Percentiles rank a stretch among this genome's conserved stretches.
Evolutionary conservation across 1,140 invertebrate genomes (phyloP).

Genomic region (Hesperophylax magnus): DNA sequence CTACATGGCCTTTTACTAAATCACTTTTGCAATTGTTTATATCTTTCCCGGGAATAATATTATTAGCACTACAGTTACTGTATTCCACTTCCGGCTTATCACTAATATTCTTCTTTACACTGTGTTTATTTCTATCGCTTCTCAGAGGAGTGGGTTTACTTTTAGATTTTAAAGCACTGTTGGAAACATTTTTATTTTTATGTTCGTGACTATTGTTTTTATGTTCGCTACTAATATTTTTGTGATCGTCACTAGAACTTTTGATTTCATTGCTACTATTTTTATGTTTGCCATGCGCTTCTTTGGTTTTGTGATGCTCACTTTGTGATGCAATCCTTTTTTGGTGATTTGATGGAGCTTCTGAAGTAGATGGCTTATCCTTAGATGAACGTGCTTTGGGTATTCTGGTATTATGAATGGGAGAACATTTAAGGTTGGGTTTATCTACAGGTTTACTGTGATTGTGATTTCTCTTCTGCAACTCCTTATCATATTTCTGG

Average conservation of each 20-base stretch:
- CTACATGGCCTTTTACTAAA: not conserved
- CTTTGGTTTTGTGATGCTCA: slow-evolving; percentile 27
- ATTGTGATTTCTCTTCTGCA: slow-evolving; percentile 29
- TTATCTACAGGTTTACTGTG: slow-evolving; percentile 18
- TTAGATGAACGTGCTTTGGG: not conserved
- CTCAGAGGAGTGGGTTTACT: not conserved
- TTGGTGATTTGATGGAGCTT: not conserved
- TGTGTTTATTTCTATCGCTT: slow-evolving; percentile 4
- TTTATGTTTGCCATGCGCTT: slow-evolving; percentile 12
- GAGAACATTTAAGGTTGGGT: not conserved
- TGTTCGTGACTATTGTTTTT: slow-evolving; percentile 12
- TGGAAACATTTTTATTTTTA: slow-evolving; percentile 19
- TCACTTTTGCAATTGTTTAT: slow-evolving; percentile 33
- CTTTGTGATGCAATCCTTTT: slow-evolving; percentile 31
- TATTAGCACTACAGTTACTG: not conserved
- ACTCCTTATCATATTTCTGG: slow-evolving; percentile 21
- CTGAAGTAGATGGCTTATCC: slow-evolving; percentile 7
- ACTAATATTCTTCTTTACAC: slow-evolving; percentile 8
- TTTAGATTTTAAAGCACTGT: slow-evolving; percentile 21
- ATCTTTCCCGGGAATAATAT: slow-evolving; percentile 36
- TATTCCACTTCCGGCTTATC: not conserved
- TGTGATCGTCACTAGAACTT: slow-evolving; percentile 12
- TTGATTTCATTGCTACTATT: slow-evolving; percentile 5
- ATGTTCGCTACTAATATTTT: slow-evolving; percentile 7
- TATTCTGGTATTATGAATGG: not conserved